phyloP scores from a whole-genome alignment of 2,888 invertebrate species.

The Abrostola tripartita region DNA sequence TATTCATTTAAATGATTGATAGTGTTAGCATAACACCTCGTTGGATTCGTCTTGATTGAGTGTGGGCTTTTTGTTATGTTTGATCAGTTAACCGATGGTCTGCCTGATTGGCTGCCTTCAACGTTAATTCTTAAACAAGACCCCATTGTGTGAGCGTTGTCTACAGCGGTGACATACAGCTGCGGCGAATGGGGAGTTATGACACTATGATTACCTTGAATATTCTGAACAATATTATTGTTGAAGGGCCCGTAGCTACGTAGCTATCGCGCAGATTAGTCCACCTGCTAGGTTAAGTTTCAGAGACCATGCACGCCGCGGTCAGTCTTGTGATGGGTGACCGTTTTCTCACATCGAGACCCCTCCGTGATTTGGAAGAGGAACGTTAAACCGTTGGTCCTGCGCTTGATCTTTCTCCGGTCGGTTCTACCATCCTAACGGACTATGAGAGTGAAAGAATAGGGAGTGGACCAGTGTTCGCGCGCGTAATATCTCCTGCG shows the following conservation, averaged over 20 bases:
- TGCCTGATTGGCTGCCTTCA: constrained; percentile 82
- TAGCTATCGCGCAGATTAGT: too few species aligned
- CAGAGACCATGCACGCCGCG: too few species aligned
- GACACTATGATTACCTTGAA: neutral
- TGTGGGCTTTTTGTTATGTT: constrained; percentile 85
- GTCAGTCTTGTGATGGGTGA: too few species aligned
- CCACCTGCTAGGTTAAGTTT: too few species aligned
- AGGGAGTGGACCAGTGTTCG: too few species aligned
- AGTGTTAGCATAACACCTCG: constrained; percentile 84
- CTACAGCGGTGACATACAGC: constrained; percentile 42
- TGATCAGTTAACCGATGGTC: constrained; percentile 84
- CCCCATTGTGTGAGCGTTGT: constrained; percentile 72
- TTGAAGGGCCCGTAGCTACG: neutral
- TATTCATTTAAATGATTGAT: constrained; percentile 80
- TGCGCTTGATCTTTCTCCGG: too few species aligned
- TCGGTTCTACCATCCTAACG: too few species aligned
- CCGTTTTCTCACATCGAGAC: too few species aligned
- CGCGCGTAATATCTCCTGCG: too few species aligned
- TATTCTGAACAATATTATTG: neutral
- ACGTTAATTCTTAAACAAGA: constrained; percentile 83
- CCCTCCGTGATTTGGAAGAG: too few species aligned
- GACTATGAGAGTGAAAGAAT: too few species aligned
- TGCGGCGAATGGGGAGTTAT: neutral
- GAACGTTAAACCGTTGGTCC: too few species aligned
- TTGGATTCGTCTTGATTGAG: constrained; percentile 84